Conservation (phyloP, 1,140 invertebrate genomes). For the Protaetia brevitarsis region DNA sequence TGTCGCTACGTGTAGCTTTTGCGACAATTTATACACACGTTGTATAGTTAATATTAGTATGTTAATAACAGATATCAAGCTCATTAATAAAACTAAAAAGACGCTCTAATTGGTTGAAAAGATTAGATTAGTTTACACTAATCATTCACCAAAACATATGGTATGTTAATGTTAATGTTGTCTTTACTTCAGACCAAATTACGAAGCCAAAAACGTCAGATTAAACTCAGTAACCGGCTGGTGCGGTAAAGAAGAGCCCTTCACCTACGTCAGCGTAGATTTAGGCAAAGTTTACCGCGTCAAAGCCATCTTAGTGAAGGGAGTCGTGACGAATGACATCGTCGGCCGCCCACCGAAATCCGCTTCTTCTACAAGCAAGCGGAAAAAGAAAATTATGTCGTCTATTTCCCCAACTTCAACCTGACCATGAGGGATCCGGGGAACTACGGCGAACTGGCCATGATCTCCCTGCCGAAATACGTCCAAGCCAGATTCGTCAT, state of each 20-base stretch:
- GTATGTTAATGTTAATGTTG: neutral
- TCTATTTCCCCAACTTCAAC: conserved; percentile 95
- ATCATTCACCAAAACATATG: neutral
- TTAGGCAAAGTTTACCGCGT: conserved; percentile 85
- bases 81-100: no score
- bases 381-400: conserved; percentile 90
- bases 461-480: conserved; percentile 91
- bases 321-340: conserved; percentile 91
- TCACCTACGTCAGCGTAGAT: conserved; percentile 93
- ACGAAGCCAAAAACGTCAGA: conserved; percentile 86
- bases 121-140: no score
- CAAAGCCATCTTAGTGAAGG: conserved; percentile 89
- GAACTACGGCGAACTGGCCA: conserved; percentile 91
- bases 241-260: conserved; percentile 92
- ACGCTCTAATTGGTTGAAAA: no score
- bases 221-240: conserved; percentile 91
- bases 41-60: no score
- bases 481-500: conserved; percentile 86
- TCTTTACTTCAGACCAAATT: conserved; percentile 64
- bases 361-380: conserved; percentile 95
- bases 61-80: no score
- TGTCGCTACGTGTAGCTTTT: no score
- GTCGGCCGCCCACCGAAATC: conserved; percentile 91
- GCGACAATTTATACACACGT: no score
- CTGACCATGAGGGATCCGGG: conserved; percentile 89